Percentiles rank a stretch among this genome's conserved stretches.
Evolutionary conservation across 2,888 invertebrate species (phyloP).

Genomic region (Drosophila suboccidentalis): DNA sequence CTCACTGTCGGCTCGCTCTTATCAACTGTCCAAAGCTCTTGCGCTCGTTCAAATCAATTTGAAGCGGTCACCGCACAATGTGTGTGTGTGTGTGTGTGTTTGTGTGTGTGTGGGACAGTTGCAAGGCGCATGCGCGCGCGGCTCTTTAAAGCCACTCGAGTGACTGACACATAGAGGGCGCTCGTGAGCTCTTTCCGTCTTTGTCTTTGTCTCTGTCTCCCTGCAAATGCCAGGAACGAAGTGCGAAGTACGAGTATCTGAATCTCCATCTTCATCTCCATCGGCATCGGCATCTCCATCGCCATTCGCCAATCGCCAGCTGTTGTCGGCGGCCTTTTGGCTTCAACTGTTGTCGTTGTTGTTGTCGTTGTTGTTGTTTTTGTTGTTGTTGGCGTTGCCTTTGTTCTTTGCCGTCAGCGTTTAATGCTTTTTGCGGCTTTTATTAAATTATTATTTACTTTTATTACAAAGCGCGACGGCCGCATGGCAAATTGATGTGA

Average conservation of each 20-base stretch:
- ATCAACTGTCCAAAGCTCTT: constrained; percentile 72
- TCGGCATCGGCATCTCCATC: constrained; percentile 28
- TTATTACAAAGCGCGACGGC: constrained; percentile 77
- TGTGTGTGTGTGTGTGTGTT: background rate
- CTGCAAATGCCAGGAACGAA: constrained; percentile 1
- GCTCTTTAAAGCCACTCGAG: constrained; percentile 42
- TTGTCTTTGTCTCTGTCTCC: constrained; percentile 5
- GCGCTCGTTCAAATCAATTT: constrained; percentile 76
- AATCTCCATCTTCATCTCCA: constrained; percentile 30
- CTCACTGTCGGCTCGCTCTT: constrained; percentile 60
- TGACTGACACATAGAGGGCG: constrained; percentile 71
- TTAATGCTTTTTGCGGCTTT: constrained; percentile 71
- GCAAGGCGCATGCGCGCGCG: constrained; percentile 60
- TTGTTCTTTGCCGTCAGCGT: constrained; percentile 76
- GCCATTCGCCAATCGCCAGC: constrained; percentile 47
- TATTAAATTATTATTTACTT: constrained; percentile 81
- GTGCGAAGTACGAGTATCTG: constrained; percentile 27
- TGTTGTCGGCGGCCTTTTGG: constrained; percentile 52
- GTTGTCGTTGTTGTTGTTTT: constrained; percentile 37
- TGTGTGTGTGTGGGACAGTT: constrained; percentile 7
- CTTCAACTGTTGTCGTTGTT: constrained; percentile 48
- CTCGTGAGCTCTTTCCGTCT: constrained; percentile 29
- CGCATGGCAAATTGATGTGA: constrained; percentile 76
- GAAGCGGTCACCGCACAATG: constrained; percentile 57
- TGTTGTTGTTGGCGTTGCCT: constrained; percentile 39